phyloP scores from a whole-genome alignment of 2,113 vertebrate genomes.

The Python bivittatus region DNA sequence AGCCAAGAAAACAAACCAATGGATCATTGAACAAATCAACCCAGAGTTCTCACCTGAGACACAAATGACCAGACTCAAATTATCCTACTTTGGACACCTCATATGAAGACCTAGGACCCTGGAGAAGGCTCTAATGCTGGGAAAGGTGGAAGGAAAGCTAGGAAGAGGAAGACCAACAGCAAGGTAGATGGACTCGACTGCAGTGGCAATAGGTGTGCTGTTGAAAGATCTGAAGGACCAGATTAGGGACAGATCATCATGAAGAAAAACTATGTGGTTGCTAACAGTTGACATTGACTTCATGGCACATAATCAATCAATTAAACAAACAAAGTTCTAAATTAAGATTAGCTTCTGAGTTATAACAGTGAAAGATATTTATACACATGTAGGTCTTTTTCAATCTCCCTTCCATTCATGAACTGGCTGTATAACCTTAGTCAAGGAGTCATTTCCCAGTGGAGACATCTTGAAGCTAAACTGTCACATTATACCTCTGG shows the following conservation, averaged over 20 bases:
- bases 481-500: neutral
- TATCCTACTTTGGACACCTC: too few species aligned
- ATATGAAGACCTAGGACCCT: too few species aligned
- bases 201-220: neutral
- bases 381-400: neutral
- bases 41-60: too few species aligned
- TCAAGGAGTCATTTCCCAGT: neutral
- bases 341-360: neutral
- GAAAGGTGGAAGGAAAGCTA: too few species aligned
- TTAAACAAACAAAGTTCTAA: neutral
- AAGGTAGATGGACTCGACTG: neutral
- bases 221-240: neutral
- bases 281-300: neutral
- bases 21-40: too few species aligned
- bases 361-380: neutral
- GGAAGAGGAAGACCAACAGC: too few species aligned
- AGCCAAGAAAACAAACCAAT: neutral
- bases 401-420: neutral
- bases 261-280: neutral
- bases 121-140: too few species aligned
- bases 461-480: neutral
- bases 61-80: too few species aligned
- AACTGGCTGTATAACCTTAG: neutral
- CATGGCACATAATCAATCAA: neutral
- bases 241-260: neutral